A percentile compares a stretch with the other conserved stretches of the same genome.
phyloP scores from a whole-genome alignment of 2,888 invertebrate genomes.

The Arrhopalites spinosus region DNA sequence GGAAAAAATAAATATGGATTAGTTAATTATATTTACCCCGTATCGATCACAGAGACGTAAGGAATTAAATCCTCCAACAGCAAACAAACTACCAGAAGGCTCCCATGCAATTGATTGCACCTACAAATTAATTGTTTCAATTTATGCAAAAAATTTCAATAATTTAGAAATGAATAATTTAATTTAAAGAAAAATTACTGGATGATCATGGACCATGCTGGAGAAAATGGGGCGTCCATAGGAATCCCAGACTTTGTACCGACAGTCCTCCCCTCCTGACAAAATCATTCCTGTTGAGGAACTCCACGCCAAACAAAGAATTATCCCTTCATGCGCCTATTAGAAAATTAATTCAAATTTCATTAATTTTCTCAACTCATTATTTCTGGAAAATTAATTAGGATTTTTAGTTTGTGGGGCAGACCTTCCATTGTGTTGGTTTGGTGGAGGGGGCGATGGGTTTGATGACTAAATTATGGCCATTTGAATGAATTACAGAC shows the following conservation, averaged over 20 bases:
- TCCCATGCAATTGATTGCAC: constrained; percentile 87
- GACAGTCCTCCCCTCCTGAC: constrained; percentile 75
- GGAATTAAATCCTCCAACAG: constrained; percentile 91
- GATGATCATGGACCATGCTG: constrained; percentile 84
- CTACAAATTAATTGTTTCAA: too few relatives aligned
- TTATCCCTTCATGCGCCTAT: constrained; percentile 94
- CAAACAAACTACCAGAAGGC: constrained; percentile 86
- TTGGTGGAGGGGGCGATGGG: constrained; percentile 62
- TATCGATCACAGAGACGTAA: constrained; percentile 89
- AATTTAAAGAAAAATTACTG: too few relatives aligned
- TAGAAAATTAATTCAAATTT: too few relatives aligned
- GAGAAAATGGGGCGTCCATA: constrained; percentile 86
- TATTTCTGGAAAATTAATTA: too few relatives aligned
- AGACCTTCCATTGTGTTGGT: constrained; percentile 78
- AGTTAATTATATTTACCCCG: constrained; percentile 70
- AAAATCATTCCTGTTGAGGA: constrained; percentile 65
- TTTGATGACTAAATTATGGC: constrained; percentile 66
- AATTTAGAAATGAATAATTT: too few relatives aligned
- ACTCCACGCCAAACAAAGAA: constrained; percentile 72
- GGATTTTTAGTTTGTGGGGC: too few relatives aligned
- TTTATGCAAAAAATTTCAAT: too few relatives aligned
- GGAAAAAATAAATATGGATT: not conserved
- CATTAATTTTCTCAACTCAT: too few relatives aligned
- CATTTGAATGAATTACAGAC: constrained; percentile 65
- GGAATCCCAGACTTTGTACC: constrained; percentile 89